Evolutionary conservation across 2,888 invertebrate genomes (phyloP).

Genomic region (Andrena flavipes): DNA sequence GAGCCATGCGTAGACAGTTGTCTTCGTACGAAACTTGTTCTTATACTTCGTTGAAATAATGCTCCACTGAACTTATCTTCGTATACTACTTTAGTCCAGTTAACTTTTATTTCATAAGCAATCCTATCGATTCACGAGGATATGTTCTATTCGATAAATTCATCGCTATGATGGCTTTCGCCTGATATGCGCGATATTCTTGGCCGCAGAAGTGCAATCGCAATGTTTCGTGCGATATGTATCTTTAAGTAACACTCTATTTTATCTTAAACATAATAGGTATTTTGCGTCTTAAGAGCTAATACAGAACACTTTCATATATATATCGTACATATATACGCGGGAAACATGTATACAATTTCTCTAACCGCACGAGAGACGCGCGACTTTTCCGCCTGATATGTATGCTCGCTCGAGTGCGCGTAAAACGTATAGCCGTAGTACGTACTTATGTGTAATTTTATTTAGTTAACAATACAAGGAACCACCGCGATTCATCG

Average conservation of each 20-base stretch:
- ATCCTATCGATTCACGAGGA: slow-evolving; percentile 53
- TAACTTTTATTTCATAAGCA: slow-evolving; percentile 43
- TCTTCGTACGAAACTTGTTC: slow-evolving; percentile 46
- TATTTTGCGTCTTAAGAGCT: slow-evolving; percentile 55
- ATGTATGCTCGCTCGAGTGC: slow-evolving; percentile 14
- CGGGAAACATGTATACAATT: slow-evolving; percentile 42
- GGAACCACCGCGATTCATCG: slow-evolving; percentile 53
- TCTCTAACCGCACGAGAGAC: slow-evolving; percentile 2
- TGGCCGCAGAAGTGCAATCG: slow-evolving; percentile 80
- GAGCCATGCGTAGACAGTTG: slow-evolving; percentile 19
- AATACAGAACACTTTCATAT: slow-evolving; percentile 64
- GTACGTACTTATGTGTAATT: slow-evolving; percentile 17
- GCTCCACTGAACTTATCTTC: slow-evolving; percentile 38
- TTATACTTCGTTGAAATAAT: slow-evolving; percentile 25
- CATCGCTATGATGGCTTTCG: slow-evolving; percentile 71
- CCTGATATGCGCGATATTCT: slow-evolving; percentile 83
- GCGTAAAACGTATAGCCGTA: neutral
- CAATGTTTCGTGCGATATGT: slow-evolving; percentile 73
- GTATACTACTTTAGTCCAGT: slow-evolving; percentile 38
- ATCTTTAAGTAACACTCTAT: slow-evolving; percentile 37
- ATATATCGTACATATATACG: slow-evolving; percentile 39
- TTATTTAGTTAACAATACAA: slow-evolving; percentile 60
- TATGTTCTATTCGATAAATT: slow-evolving; percentile 56
- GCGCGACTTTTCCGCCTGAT: slow-evolving; percentile 12
- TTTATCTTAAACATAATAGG: slow-evolving; percentile 60